These are phyloP conservation scores for Gymnopithys bicolor DNA, from an alignment of 2,797 vertebrate species.

Conservation along the genomic window DNA sequence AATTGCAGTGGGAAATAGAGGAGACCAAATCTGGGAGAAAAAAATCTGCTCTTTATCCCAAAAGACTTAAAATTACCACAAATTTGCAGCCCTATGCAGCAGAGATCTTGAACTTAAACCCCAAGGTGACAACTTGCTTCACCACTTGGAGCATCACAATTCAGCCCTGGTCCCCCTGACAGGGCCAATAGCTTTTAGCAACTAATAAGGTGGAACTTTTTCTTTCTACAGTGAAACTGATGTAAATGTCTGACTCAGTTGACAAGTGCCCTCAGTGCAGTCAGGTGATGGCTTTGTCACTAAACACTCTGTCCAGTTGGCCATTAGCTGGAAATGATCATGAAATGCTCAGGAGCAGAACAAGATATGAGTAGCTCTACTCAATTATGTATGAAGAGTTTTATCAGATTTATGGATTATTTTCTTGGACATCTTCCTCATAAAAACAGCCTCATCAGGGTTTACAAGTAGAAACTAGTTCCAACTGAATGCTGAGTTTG, in stretches of 20 bases:
- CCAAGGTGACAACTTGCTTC: background rate
- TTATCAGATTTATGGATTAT: background rate
- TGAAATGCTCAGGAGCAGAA: background rate
- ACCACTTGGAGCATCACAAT: background rate
- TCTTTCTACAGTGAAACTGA: background rate
- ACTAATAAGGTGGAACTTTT: background rate
- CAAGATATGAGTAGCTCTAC: background rate
- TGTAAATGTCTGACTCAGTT: background rate
- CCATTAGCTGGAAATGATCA: background rate
- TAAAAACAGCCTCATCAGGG: background rate
- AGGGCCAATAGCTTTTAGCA: background rate
- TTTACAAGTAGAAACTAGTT: background rate
- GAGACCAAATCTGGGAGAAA: background rate
- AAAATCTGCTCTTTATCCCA: background rate
- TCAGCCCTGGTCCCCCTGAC: background rate
- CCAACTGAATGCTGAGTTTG: background rate
- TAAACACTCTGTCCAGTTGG: background rate
- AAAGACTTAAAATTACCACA: background rate
- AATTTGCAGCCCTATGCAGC: background rate
- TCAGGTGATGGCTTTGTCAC: background rate
- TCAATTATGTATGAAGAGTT: background rate
- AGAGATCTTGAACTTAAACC: background rate
- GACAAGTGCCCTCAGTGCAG: background rate
- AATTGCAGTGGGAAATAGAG: background rate
- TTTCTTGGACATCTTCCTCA: background rate